phyloP scores from a whole-genome alignment of 1,140 invertebrate genomes.

The Drosophila bocki region DNA sequence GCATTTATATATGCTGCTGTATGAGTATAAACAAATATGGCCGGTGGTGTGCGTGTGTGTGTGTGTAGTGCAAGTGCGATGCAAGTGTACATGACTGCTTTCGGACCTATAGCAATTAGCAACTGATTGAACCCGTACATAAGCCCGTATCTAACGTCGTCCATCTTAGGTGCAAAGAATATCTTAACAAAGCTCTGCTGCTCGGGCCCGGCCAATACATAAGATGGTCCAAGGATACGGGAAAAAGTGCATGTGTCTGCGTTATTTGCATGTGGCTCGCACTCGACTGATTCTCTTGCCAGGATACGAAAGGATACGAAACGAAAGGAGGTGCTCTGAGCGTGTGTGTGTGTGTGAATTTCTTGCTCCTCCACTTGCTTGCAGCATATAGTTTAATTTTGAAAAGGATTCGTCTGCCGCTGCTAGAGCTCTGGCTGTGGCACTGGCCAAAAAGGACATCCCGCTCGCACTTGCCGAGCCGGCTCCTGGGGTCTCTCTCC shows the following conservation, averaged over 20 bases:
- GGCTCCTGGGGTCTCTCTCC: conserved; percentile 12
- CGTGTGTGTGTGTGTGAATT: conserved; percentile 43
- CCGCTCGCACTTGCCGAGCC: conserved; percentile 23
- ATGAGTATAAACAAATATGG: conserved; percentile 38
- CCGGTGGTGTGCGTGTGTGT: conserved; percentile 10
- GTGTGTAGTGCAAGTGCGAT: conserved; percentile 14
- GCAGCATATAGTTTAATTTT: conserved; percentile 81
- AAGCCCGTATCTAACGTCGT: conserved; percentile 65
- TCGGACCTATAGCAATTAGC: conserved; percentile 76
- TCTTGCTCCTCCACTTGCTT: conserved; percentile 69
- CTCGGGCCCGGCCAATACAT: conserved; percentile 58
- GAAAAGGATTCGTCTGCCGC: conserved; percentile 79
- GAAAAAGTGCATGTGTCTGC: conserved; percentile 82
- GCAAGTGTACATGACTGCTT: conserved; percentile 40
- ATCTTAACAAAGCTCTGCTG: conserved; percentile 76
- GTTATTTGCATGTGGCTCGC: conserved; percentile 80
- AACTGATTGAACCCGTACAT: conserved; percentile 80
- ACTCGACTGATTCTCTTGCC: conserved; percentile 68
- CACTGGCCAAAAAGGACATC: conserved; percentile 43
- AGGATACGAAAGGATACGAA: conserved; percentile 46
- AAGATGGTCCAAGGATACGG: conserved; percentile 73
- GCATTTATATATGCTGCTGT: conserved; percentile 40
- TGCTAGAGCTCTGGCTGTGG: conserved; percentile 73
- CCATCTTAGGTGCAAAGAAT: conserved; percentile 78
- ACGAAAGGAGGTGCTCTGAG: conserved; percentile 24